These are phyloP conservation scores for Lycodopsis pacificus DNA, from an alignment of 2,797 vertebrate species.

Conservation along the genomic window DNA sequence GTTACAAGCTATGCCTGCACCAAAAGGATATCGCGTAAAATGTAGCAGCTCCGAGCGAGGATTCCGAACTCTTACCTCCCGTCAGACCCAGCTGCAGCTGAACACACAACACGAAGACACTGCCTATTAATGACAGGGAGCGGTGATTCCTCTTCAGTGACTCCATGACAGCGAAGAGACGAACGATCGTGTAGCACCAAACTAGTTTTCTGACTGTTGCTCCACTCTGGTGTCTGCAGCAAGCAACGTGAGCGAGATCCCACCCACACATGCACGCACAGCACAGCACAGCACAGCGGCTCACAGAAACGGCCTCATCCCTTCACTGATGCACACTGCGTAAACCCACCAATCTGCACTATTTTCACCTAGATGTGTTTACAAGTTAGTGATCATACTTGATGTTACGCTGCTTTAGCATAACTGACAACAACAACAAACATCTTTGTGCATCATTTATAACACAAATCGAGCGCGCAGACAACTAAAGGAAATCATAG, in stretches of 20 bases:
- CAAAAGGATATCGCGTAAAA: background rate
- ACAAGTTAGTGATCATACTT: background rate
- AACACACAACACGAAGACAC: constrained; percentile 40
- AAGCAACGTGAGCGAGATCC: constrained; percentile 41
- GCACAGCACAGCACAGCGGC: background rate
- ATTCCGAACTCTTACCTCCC: constrained; percentile 67
- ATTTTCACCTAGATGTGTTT: background rate
- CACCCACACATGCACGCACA: constrained; percentile 46
- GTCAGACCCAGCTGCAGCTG: constrained; percentile 28
- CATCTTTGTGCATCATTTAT: background rate
- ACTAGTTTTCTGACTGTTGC: constrained; percentile 41
- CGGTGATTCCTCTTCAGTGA: background rate
- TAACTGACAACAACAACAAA: background rate
- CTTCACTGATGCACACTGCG: background rate
- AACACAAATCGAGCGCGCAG: background rate
- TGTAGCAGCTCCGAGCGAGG: background rate
- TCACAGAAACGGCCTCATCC: background rate
- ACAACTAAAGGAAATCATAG: background rate
- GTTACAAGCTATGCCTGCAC: background rate
- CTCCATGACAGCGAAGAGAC: constrained; percentile 70
- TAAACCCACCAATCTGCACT: background rate
- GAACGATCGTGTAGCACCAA: background rate
- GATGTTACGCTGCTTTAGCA: accelerated
- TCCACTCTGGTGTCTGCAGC: constrained; percentile 3
- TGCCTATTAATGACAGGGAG: constrained; percentile 26